Conservation (phyloP, 2,113 vertebrate genomes). For the Numida meleagris region DNA sequence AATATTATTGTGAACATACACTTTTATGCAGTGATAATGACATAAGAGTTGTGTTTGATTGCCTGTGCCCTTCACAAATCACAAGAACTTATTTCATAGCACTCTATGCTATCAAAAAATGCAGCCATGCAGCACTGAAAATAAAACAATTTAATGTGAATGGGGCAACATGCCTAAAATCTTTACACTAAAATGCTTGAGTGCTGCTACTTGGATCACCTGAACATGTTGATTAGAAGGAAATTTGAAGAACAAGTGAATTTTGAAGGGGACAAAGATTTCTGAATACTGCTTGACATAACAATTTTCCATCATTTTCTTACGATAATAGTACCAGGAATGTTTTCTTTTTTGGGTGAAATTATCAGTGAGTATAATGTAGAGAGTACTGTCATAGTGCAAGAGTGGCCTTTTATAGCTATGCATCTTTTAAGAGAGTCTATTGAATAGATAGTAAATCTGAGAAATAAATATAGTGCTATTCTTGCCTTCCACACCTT, state of each 20-base stretch:
- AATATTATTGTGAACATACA: not conserved
- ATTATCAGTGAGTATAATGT: not conserved
- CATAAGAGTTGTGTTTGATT: constrained; percentile 47
- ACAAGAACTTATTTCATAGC: constrained; percentile 40
- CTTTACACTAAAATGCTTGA: not conserved
- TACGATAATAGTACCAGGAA: not conserved
- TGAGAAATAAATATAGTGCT: not conserved
- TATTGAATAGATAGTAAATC: not conserved
- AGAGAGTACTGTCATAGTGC: not conserved
- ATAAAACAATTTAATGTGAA: constrained; percentile 24
- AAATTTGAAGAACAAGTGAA: not conserved
- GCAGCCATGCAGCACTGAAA: constrained; percentile 2
- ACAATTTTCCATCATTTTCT: not conserved
- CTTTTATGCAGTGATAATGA: constrained; percentile 30
- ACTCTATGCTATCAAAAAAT: constrained; percentile 25
- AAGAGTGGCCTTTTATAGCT: not conserved
- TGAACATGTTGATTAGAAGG: not conserved
- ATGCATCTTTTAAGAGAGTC: not conserved
- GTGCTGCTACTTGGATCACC: not conserved
- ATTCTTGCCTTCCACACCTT: not conserved
- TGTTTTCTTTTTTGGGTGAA: not conserved
- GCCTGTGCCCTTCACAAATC: constrained; percentile 45
- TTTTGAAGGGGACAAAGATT: not conserved
- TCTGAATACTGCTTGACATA: not conserved
- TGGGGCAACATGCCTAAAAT: not conserved